Conservation (phyloP, 2,797 vertebrate species). For the Pipistrellus nathusii region DNA sequence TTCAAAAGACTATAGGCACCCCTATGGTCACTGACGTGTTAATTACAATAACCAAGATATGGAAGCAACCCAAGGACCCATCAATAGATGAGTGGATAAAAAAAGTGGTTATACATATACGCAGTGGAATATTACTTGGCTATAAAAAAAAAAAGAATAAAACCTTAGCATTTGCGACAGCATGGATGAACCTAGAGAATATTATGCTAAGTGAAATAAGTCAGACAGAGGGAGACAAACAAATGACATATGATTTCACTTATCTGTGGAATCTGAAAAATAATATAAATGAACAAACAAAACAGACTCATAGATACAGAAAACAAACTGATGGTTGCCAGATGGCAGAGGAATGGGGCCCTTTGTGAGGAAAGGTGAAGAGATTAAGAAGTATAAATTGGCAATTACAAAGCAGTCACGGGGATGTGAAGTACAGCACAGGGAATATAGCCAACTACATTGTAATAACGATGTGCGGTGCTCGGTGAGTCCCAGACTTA, state of each 20-base stretch:
- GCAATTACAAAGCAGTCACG: background rate
- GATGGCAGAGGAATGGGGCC: background rate
- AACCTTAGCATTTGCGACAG: background rate
- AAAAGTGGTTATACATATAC: background rate
- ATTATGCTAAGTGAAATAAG: background rate
- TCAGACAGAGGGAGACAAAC: background rate
- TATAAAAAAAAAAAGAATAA: background rate
- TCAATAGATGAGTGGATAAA: background rate
- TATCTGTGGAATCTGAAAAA: background rate
- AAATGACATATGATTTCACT: background rate
- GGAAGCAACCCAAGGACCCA: background rate
- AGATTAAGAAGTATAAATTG: background rate
- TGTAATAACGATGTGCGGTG: no score
- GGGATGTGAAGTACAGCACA: background rate
- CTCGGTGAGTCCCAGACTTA: background rate
- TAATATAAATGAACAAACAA: background rate
- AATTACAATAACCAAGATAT: background rate
- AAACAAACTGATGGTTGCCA: background rate
- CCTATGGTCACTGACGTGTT: background rate
- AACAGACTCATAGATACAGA: background rate
- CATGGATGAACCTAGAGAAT: background rate
- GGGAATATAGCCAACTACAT: background rate
- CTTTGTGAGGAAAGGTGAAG: background rate
- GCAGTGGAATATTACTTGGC: background rate
- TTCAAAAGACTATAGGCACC: background rate